phyloP scores from a whole-genome alignment of 2,113 vertebrate species.

The Chroicocephalus ridibundus region DNA sequence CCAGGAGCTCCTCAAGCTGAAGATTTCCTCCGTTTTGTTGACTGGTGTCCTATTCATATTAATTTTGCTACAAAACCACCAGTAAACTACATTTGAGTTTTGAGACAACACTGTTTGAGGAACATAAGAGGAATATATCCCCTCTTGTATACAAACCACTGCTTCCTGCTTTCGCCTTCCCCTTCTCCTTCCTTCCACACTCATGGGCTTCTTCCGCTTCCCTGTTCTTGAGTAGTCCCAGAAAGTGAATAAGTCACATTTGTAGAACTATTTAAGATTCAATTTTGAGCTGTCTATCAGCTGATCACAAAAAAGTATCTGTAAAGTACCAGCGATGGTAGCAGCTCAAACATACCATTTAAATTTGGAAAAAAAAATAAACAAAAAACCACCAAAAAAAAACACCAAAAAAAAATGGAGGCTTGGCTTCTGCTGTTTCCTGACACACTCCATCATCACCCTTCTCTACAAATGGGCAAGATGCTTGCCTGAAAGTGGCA shows the following conservation, averaged over 20 bases:
- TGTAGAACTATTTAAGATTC: neutral
- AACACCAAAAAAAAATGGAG: neutral
- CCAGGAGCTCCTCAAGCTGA: neutral
- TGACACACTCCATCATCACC: rapidly evolving
- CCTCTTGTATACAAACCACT: neutral
- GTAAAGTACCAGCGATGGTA: neutral
- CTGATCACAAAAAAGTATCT: neutral
- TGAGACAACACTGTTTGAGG: neutral
- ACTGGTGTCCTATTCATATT: neutral
- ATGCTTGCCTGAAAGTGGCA: neutral
- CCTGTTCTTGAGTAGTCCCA: neutral
- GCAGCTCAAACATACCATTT: neutral
- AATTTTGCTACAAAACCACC: neutral
- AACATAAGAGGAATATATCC: neutral
- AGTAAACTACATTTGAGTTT: neutral
- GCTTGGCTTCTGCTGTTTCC: neutral
- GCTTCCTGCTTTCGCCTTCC: neutral
- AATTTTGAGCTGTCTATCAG: neutral
- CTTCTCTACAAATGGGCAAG: neutral
- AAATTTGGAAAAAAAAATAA: neutral
- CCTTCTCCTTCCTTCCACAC: neutral
- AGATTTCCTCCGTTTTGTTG: neutral
- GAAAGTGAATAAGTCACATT: neutral
- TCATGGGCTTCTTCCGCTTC: neutral
- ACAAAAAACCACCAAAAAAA: no score